These are phyloP conservation scores for Metellina segmentata DNA, from an alignment of 2,888 invertebrate species.

Conservation along the genomic window DNA sequence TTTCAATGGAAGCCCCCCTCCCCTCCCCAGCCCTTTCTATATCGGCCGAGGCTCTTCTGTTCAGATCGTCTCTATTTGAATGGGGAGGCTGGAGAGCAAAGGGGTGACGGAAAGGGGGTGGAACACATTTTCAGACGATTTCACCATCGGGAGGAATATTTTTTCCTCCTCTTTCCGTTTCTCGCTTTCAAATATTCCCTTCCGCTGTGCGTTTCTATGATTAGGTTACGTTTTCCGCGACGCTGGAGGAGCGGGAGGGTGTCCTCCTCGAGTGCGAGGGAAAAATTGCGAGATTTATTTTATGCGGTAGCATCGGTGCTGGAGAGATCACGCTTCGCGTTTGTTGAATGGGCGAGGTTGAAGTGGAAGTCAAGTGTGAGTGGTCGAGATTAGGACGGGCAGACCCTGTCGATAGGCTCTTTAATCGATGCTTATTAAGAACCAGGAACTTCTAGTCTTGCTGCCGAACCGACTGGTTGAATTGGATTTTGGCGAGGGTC, in stretches of 20 bases:
- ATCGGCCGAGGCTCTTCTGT: conserved; percentile 16
- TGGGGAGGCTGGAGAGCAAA: conserved; percentile 17
- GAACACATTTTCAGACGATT: conserved; percentile 69
- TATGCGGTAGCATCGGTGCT: background rate
- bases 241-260: too few species aligned
- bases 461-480: too few species aligned
- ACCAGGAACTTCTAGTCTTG: too few species aligned
- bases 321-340: background rate
- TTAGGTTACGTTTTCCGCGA: conserved; percentile 23
- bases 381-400: too few species aligned
- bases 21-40: background rate
- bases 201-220: conserved; percentile 28
- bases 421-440: too few species aligned
- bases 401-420: too few species aligned
- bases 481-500: too few species aligned
- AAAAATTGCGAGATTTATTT: background rate
- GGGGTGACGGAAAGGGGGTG: background rate
- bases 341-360: background rate
- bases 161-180: background rate
- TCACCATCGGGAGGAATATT: conserved; percentile 47
- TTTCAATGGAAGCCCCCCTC: conserved; percentile 58
- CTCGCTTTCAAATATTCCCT: conserved; percentile 9
- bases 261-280: too few species aligned
- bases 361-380: background rate
- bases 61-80: conserved; percentile 67